Evolutionary conservation across 2,888 invertebrate species (phyloP).

Genomic region (Tigriopus californicus): DNA sequence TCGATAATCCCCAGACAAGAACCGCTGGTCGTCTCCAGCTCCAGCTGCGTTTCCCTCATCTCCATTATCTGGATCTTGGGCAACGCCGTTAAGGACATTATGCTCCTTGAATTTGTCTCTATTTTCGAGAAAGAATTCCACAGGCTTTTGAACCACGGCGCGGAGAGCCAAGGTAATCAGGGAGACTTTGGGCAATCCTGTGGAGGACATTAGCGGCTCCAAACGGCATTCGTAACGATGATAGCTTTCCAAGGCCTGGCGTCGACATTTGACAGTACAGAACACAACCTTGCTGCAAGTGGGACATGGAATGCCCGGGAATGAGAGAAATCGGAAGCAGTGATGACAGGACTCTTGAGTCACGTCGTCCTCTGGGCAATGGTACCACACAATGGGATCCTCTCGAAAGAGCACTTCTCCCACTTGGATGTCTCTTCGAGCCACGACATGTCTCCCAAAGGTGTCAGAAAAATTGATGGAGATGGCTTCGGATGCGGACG

Average conservation of each 20-base stretch:
- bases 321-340: constrained; percentile 1
- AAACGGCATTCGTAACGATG: constrained; percentile 5
- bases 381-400: constrained; percentile 8
- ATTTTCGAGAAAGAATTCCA: constrained; percentile 4
- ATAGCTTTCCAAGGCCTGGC: background rate
- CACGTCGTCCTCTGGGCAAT: background rate
- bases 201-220: background rate
- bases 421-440: constrained; percentile 1
- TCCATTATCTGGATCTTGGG: background rate
- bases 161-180: constrained; percentile 2
- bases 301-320: constrained; percentile 7
- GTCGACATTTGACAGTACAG: constrained; percentile 8
- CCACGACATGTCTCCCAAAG: constrained; percentile 12
- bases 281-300: constrained; percentile 7
- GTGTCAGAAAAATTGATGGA: background rate
- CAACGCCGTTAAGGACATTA: background rate
- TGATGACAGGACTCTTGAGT: background rate
- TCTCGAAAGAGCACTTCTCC: constrained; percentile 13
- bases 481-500: background rate
- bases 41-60: too few relatives aligned
- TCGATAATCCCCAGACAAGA: background rate
- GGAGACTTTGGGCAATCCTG: background rate
- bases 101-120: background rate
- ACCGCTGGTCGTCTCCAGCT: background rate
- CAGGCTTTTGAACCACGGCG: background rate